These are phyloP conservation scores for Helicoverpa zea DNA, from an alignment of 1,140 invertebrate species.

Conservation along the genomic window DNA sequence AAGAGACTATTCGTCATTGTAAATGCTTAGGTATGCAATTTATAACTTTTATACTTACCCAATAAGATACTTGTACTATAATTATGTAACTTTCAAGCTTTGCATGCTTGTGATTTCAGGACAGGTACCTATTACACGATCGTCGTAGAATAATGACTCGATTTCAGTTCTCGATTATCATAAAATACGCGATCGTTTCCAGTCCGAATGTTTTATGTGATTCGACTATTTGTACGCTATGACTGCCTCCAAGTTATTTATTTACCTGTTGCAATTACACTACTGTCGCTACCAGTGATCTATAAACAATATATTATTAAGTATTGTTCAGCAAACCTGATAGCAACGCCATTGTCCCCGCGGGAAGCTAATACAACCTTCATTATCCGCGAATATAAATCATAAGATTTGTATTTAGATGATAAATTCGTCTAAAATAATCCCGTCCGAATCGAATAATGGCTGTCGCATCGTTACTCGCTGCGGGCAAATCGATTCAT, in stretches of 20 bases:
- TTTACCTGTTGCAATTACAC: slow-evolving; percentile 26
- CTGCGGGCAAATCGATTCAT: slow-evolving; percentile 69
- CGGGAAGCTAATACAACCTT: slow-evolving; percentile 26
- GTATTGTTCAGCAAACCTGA: slow-evolving; percentile 9
- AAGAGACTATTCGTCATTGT: too few relatives aligned
- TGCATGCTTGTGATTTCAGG: too few relatives aligned
- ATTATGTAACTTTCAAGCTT: too few relatives aligned
- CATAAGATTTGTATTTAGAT: slow-evolving; percentile 45
- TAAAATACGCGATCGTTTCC: neutral
- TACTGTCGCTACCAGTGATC: slow-evolving; percentile 22
- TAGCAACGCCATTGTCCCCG: neutral
- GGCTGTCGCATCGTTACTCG: slow-evolving; percentile 58
- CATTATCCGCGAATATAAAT: slow-evolving; percentile 26
- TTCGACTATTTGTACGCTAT: slow-evolving; percentile 5
- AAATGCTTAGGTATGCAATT: too few relatives aligned
- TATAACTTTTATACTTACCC: too few relatives aligned
- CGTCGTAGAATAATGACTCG: too few relatives aligned
- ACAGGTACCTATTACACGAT: too few relatives aligned
- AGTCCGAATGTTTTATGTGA: slow-evolving; percentile 12
- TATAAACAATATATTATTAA: slow-evolving; percentile 33
- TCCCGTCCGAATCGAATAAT: slow-evolving; percentile 51
- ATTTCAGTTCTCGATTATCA: neutral
- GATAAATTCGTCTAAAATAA: slow-evolving; percentile 50
- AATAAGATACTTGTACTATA: too few relatives aligned
- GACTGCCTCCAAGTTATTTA: slow-evolving; percentile 27